Percentiles rank a stretch among this genome's conserved stretches.
Conservation (phyloP, 2,113 vertebrate genomes). For the Otolemur garnettii region DNA sequence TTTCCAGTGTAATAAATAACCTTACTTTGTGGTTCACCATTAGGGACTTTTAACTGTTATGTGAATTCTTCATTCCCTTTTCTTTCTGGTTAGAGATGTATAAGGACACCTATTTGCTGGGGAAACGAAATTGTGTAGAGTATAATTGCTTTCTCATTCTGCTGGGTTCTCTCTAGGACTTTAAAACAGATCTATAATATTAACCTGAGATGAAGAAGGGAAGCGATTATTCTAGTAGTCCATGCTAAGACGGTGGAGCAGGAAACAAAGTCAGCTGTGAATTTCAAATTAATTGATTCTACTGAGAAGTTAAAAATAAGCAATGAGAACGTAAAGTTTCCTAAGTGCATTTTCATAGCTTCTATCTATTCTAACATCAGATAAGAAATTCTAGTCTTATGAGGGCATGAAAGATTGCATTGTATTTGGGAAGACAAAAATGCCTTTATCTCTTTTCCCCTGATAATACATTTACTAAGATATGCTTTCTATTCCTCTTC, state of each 20-base stretch:
- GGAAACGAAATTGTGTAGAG: slow-evolving; percentile 5
- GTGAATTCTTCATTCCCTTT: slow-evolving; percentile 33
- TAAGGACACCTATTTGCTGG: slow-evolving; percentile 18
- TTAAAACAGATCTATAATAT: background rate
- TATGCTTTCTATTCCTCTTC: background rate
- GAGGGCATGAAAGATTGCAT: background rate
- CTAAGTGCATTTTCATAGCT: background rate
- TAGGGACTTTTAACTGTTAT: background rate
- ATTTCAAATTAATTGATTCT: background rate
- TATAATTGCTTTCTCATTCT: slow-evolving; percentile 46
- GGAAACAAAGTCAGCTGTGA: background rate
- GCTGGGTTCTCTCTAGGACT: background rate
- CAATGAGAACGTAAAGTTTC: background rate
- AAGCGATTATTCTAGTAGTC: slow-evolving; percentile 21
- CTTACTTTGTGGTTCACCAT: background rate
- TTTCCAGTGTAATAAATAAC: background rate
- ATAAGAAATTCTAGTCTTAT: background rate
- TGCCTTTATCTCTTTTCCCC: background rate
- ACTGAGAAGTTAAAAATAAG: background rate
- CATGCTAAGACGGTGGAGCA: background rate
- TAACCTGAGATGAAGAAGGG: background rate
- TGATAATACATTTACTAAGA: background rate
- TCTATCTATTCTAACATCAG: background rate
- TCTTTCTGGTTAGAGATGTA: background rate
- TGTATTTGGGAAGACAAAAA: background rate